These are phyloP conservation scores for Gallinago jamesoni DNA, from an alignment of 2,113 vertebrate species.

Conservation along the genomic window DNA sequence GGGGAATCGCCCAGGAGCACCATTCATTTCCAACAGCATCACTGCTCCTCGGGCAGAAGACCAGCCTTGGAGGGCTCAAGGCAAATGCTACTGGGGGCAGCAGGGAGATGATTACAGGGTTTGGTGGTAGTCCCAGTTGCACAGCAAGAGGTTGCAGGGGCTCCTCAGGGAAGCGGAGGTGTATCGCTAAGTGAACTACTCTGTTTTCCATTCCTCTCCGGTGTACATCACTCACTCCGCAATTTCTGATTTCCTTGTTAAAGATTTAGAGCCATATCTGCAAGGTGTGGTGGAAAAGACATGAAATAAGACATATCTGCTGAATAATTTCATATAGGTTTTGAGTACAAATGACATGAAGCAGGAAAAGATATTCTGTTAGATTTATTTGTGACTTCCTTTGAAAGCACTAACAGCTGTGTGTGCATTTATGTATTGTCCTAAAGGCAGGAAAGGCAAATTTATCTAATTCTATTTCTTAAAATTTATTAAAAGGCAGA, in stretches of 20 bases:
- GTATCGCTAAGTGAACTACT: accelerated
- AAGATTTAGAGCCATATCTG: background rate
- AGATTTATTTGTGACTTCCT: background rate
- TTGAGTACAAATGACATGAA: background rate
- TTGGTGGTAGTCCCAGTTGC: accelerated
- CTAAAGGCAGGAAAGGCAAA: background rate
- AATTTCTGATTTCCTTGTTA: background rate
- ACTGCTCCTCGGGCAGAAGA: background rate
- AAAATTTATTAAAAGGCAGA: background rate
- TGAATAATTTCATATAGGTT: background rate
- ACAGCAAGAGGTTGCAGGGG: background rate
- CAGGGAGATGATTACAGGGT: too few relatives aligned
- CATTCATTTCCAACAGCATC: background rate
- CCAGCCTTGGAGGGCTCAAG: background rate
- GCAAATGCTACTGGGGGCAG: background rate
- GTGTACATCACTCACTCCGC: background rate
- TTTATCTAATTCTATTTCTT: background rate
- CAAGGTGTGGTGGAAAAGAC: background rate
- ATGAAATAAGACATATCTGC: background rate
- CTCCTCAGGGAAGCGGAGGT: background rate
- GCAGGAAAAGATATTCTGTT: background rate
- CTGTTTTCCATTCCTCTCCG: background rate
- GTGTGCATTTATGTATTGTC: background rate
- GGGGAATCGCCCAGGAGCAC: background rate
- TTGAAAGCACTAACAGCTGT: background rate